These are phyloP conservation scores for Sympetrum striolatum DNA, from an alignment of 2,888 invertebrate species.

Conservation along the genomic window DNA sequence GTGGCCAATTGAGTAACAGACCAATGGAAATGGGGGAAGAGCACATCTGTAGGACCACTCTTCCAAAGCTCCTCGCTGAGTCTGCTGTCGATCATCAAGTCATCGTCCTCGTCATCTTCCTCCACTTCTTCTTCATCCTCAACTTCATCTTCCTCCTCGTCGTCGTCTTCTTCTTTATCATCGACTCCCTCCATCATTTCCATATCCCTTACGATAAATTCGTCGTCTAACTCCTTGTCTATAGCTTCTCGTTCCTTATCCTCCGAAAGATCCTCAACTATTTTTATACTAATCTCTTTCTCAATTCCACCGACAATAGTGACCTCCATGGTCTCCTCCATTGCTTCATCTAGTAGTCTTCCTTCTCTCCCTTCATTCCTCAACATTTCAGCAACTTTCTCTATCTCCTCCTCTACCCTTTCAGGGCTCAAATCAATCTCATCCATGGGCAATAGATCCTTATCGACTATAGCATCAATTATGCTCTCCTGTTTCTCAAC, in stretches of 20 bases:
- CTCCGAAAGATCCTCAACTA: neutral
- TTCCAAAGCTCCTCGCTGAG: slow-evolving; percentile 7
- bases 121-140: slow-evolving; percentile 61
- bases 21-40: slow-evolving; percentile 60
- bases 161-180: slow-evolving; percentile 57
- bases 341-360: slow-evolving; percentile 6
- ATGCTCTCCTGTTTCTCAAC: slow-evolving; percentile 9
- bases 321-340: slow-evolving; percentile 2
- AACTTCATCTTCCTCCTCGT: slow-evolving; percentile 54
- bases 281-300: neutral
- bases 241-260: neutral
- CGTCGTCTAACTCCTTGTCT: neutral
- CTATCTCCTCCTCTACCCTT: slow-evolving; percentile 17
- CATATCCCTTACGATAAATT: neutral
- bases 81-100: slow-evolving; percentile 64
- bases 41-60: slow-evolving; percentile 51
- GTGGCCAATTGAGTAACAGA: slow-evolving; percentile 70
- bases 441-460: neutral
- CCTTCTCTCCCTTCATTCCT: slow-evolving; percentile 1
- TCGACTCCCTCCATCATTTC: neutral
- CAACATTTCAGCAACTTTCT: slow-evolving; percentile 18
- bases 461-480: neutral
- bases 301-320: no score
- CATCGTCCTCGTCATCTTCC: slow-evolving; percentile 60
- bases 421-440: slow-evolving; percentile 11